These are phyloP conservation scores for Prunella himalayana DNA, from an alignment of 2,113 vertebrate genomes.

Conservation along the genomic window DNA sequence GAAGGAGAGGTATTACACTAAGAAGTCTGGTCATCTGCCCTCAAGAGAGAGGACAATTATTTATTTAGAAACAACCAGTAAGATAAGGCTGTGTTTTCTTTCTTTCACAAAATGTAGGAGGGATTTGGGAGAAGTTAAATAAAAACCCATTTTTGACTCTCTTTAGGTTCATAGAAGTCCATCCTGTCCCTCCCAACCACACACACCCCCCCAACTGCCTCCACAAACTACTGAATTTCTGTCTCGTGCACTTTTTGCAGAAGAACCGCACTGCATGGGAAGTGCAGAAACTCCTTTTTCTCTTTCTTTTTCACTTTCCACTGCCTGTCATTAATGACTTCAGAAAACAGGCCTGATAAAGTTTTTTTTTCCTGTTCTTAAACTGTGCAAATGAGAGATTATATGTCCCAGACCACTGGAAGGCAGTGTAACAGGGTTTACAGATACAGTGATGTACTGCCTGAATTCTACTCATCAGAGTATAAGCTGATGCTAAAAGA, in stretches of 20 bases:
- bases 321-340: neutral
- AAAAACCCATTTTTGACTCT: neutral
- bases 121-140: neutral
- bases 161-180: neutral
- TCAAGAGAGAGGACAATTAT: neutral
- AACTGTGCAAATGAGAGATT: neutral
- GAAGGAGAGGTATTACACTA: neutral
- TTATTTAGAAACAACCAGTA: neutral
- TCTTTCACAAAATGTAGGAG: neutral
- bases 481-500: neutral
- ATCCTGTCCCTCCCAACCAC: neutral
- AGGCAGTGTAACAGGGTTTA: neutral
- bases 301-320: neutral
- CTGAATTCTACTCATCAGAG: neutral
- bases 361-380: neutral
- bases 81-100: neutral
- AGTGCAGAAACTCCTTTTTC: neutral
- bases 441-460: neutral
- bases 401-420: neutral
- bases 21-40: neutral
- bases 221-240: neutral
- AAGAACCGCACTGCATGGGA: neutral
- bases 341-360: neutral
- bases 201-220: accelerated
- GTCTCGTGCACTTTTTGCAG: neutral